Evolutionary conservation across 2,888 invertebrate genomes (phyloP).

Genomic region (Chrysomela aeneicollis): DNA sequence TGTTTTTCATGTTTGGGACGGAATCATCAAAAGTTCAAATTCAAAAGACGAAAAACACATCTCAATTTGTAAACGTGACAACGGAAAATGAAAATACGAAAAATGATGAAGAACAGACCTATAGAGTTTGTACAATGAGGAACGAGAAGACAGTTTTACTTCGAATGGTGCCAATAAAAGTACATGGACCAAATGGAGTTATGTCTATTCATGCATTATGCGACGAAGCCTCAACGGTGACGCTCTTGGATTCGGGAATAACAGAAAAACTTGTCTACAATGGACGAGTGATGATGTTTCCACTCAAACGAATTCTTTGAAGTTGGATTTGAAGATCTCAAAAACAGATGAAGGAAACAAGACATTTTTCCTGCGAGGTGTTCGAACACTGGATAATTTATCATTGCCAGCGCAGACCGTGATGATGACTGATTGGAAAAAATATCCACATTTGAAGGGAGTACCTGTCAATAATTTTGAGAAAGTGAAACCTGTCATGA

Average conservation of each 20-base stretch:
- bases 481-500: not conserved
- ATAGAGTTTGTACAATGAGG: not conserved
- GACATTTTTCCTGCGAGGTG: not conserved
- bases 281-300: not conserved
- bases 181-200: not conserved
- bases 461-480: not conserved
- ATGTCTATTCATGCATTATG: not conserved
- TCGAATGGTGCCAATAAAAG: not conserved
- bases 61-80: no score
- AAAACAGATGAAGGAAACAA: not conserved
- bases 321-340: not conserved
- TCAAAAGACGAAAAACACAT: not conserved
- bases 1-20: no score
- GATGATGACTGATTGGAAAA: not conserved
- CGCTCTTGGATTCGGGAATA: not conserved
- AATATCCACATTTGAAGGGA: not conserved
- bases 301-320: not conserved
- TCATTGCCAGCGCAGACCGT: not conserved
- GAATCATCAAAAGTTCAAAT: slow-evolving; percentile 1
- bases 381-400: not conserved
- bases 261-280: not conserved
- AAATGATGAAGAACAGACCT: not conserved
- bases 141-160: not conserved
- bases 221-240: slow-evolving; percentile 1
- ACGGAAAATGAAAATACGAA: not conserved